A percentile compares a stretch with the other conserved stretches of the same genome.
Conservation (phyloP, 2,113 vertebrate species). For the Nibea albiflora region DNA sequence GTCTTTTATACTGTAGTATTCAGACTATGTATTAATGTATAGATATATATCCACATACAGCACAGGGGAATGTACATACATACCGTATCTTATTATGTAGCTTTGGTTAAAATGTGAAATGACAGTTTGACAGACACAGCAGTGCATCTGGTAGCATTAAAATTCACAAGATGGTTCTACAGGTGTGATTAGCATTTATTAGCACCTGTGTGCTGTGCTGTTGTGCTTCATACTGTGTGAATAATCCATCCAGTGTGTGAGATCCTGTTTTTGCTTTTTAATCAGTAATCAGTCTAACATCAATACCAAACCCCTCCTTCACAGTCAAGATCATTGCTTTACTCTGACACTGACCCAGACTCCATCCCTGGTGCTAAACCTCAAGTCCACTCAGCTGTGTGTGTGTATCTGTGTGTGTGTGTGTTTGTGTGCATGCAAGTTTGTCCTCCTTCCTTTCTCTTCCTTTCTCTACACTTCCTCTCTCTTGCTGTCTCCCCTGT, state of each 20-base stretch:
- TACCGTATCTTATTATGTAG: neutral
- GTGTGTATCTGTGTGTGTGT: slow-evolving; percentile 16
- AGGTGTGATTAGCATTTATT: slow-evolving; percentile 1
- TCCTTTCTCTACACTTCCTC: slow-evolving; percentile 26
- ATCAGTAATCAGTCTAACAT: slow-evolving; percentile 46
- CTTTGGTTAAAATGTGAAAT: neutral
- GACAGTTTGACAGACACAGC: slow-evolving; percentile 5
- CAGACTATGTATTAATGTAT: neutral
- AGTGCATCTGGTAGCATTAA: neutral
- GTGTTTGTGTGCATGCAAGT: slow-evolving; percentile 39
- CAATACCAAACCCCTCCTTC: slow-evolving; percentile 24
- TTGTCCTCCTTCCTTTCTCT: slow-evolving; percentile 22
- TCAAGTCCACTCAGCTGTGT: slow-evolving; percentile 23
- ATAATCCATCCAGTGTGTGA: slow-evolving; percentile 21
- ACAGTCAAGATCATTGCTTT: slow-evolving; percentile 38
- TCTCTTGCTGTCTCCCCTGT: slow-evolving; percentile 48
- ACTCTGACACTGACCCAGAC: slow-evolving; percentile 13
- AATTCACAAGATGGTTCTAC: neutral
- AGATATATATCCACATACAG: neutral
- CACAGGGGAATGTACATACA: neutral
- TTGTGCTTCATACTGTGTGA: slow-evolving; percentile 14
- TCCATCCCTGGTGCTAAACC: slow-evolving; percentile 43
- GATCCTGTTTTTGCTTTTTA: slow-evolving; percentile 14
- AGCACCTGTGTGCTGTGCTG: slow-evolving; percentile 25
- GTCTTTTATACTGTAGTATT: neutral